A percentile compares a stretch with the other conserved stretches of the same genome.
phyloP scores from a whole-genome alignment of 1,140 invertebrate genomes.

The Psix sp. region DNA sequence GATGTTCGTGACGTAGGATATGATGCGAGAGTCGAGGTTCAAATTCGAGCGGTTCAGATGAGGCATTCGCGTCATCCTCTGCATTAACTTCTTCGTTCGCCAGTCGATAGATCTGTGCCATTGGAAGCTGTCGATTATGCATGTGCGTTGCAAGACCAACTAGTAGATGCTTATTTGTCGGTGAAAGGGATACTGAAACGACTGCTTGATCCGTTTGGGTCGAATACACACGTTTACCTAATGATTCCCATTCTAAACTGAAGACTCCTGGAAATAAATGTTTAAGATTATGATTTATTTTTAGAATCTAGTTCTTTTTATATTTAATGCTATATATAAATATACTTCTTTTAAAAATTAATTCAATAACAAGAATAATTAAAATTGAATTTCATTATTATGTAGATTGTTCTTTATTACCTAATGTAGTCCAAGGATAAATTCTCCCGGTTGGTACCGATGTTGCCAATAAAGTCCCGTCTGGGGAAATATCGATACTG shows the following conservation, averaged over 20 bases:
- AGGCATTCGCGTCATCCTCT: slow-evolving; percentile 28
- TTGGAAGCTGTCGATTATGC: slow-evolving; percentile 77
- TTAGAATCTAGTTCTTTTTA: not conserved
- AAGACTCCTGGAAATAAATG: slow-evolving; percentile 84
- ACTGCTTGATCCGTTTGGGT: slow-evolving; percentile 86
- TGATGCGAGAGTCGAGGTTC: not conserved
- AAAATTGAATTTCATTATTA: not conserved
- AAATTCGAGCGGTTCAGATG: not conserved
- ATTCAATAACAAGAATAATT: too few relatives aligned
- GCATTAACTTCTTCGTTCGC: slow-evolving; percentile 62
- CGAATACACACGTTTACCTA: slow-evolving; percentile 87
- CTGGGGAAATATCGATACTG: slow-evolving; percentile 88
- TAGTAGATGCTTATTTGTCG: slow-evolving; percentile 85
- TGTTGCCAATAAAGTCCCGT: slow-evolving; percentile 87
- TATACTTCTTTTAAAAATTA: not conserved
- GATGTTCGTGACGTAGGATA: slow-evolving; percentile 1
- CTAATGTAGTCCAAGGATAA: slow-evolving; percentile 81
- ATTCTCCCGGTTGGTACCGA: slow-evolving; percentile 82
- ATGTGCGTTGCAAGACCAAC: slow-evolving; percentile 84
- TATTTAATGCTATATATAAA: slow-evolving; percentile 1
- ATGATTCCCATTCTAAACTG: slow-evolving; percentile 84
- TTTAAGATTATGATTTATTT: not conserved
- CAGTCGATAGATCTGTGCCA: slow-evolving; percentile 83
- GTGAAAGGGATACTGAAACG: slow-evolving; percentile 89
- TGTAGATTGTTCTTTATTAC: slow-evolving; percentile 72